phyloP scores from a whole-genome alignment of 1,140 invertebrate species.

The Cecropterus lyciades region DNA sequence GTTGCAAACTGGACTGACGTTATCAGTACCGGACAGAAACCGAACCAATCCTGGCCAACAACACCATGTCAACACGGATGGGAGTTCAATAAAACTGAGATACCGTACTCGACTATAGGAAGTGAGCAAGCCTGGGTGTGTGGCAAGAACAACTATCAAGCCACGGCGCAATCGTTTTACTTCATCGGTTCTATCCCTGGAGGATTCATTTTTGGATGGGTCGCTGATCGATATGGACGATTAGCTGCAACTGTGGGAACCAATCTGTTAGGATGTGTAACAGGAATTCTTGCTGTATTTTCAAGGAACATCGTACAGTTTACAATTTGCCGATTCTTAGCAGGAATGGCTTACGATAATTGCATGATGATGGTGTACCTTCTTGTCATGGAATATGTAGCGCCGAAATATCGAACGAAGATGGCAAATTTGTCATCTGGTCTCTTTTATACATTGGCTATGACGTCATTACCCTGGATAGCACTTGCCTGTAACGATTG shows the following conservation, averaged over 20 bases:
- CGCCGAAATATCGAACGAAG: constrained; percentile 85
- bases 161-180: constrained; percentile 87
- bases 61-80: constrained; percentile 85
- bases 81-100: constrained; percentile 84
- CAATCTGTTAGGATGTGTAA: constrained; percentile 86
- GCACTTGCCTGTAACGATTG: constrained; percentile 88
- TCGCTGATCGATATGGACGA: constrained; percentile 87
- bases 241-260: constrained; percentile 87
- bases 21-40: constrained; percentile 42
- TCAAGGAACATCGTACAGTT: constrained; percentile 85
- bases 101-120: constrained; percentile 70
- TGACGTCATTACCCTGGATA: constrained; percentile 86
- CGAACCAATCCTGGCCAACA: constrained; percentile 54
- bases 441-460: constrained; percentile 87
- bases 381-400: constrained; percentile 87
- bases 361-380: constrained; percentile 90
- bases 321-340: constrained; percentile 86
- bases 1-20: constrained; percentile 65
- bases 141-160: constrained; percentile 85
- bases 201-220: constrained; percentile 88
- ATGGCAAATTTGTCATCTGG: constrained; percentile 86
- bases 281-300: constrained; percentile 86
- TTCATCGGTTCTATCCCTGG: constrained; percentile 88
- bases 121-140: constrained; percentile 87
- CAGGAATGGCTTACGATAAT: constrained; percentile 91